Evolutionary conservation across 2,113 vertebrate genomes (phyloP), one percentile per base, ranked within the genome.

Genomic region (Cairina moschata): DNA sequence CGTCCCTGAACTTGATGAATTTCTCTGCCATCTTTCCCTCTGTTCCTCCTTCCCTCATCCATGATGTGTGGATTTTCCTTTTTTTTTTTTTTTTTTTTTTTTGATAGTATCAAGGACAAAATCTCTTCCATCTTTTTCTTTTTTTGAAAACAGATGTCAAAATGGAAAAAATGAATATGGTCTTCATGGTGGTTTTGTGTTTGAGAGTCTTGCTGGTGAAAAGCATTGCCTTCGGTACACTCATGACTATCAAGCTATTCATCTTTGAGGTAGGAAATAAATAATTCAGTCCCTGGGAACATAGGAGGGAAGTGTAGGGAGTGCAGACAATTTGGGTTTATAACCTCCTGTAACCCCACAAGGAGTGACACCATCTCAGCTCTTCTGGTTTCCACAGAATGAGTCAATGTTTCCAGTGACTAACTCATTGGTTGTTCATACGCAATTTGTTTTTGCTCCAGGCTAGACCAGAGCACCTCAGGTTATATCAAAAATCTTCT

Each of bases 181-280:
- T 98, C 67, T 93, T 98, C 17, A 22, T 98, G 72, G 92, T 93
- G 4, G 81, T 99, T 55, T 89, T 98, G 50, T 97, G 96, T 11
- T 96, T 99, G 52, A 97, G 99, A 32, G 36, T 99, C 31, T 87
- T 99, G 83, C 97, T 99, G 79, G 31, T 97, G 50, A 99, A 99
- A 94, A 98, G 97, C 42, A 40, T 99, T 3, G 92, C 95, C 58
- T 96, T 99, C 90, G 99, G 98, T 52, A 73, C 97, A 16, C 92
- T 99, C 93, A 94, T 99, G 93, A 99, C 84, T 32, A 86, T 88
- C 81, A 95, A 91, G 88, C 81, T 97, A 52, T 58, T 97, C 74
- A 81, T 97, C 34, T 82, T 91, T 97, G 93, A 98, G 96, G 97
- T 97, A 95, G 90, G 82, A 76, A 65, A 66, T 12, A 25, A 31